phyloP scores from a whole-genome alignment of 2,113 vertebrate species.

The Paramisgurnus dabryanus region DNA sequence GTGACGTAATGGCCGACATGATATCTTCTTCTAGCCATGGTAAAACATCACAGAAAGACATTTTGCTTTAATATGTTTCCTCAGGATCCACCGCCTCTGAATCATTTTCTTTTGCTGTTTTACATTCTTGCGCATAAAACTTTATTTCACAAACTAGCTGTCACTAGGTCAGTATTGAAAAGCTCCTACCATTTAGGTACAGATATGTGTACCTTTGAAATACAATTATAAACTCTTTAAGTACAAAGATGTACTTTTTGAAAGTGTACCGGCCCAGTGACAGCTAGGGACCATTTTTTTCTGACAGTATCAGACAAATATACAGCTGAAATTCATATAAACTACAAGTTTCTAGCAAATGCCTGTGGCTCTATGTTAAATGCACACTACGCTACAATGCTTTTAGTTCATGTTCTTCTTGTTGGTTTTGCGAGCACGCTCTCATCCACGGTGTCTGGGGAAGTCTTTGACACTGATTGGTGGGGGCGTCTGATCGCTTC shows the following conservation, averaged over 20 bases:
- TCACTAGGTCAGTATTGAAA: too few species aligned
- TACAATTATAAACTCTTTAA: too few species aligned
- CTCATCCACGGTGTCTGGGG: constrained; percentile 31
- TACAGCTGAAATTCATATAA: too few species aligned
- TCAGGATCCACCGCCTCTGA: constrained; percentile 14
- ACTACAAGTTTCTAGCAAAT: not conserved
- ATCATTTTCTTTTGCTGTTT: constrained; percentile 43
- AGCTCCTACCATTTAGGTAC: too few species aligned
- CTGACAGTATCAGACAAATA: too few species aligned
- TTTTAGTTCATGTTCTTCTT: constrained; percentile 30
- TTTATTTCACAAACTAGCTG: not conserved
- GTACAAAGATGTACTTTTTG: too few species aligned
- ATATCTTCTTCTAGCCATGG: not conserved
- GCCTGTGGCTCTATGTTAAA: constrained; percentile 11
- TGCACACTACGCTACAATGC: constrained; percentile 7
- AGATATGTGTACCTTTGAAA: too few species aligned
- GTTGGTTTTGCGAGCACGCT: constrained; percentile 34
- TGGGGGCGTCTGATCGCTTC: constrained; percentile 56
- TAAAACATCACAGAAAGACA: not conserved
- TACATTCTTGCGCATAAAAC: not conserved
- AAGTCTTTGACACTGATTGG: constrained; percentile 38
- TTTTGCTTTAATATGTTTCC: not conserved
- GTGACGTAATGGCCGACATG: not conserved
- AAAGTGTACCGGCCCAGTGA: too few species aligned
- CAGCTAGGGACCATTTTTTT: too few species aligned